Base-by-base conservation (phyloP, 1,140 invertebrate species). In the Hormaphis cornu region DNA sequence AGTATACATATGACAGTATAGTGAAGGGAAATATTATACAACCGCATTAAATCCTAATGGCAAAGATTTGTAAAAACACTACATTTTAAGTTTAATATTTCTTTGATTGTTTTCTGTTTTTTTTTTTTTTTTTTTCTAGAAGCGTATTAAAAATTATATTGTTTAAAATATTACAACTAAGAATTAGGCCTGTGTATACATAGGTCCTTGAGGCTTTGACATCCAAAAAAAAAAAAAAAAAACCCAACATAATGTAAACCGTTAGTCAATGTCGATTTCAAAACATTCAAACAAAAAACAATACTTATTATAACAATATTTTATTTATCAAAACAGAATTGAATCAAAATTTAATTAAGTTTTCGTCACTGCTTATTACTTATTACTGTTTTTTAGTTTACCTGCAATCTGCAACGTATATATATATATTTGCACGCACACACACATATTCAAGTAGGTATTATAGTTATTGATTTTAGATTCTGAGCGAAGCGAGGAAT, bases 21-120 rank as follows among this genome's bases (percentile, higher is more conserved):
- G 26, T 48, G 42, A 63, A 30, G 28, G 59, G 18, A 20, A 46
- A 63, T 63, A 30, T 63, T 46, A n/a, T 18, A 3, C 40, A 28
- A n/a, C 26, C 26, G n/a, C n/a, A 63, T 48, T 63, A 48, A 63
- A 63, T 63, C n/a, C n/a, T 33, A 44, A 63, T 48, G 53, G n/a
- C 26, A 14, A 20, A 63, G 24, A 63, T 63, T 48, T 63, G 12
- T 48, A 22, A 48, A 35, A 16, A 20, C 18, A 35, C 42, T 28
- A 63, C 46, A 63, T 48, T n/a, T 44, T 42, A 30, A 1, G 16
- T 28, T 61, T 28, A 58, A 63, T 46, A 48, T 63, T 1, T 48
- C 16, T 14, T 46, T 63, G 18, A 61, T 46, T 48, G 10, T 63
- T n/a, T 9, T 26, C 26, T n/a, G 40, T 24, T n/a, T 26, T 56